phyloP scores from a whole-genome alignment of 2,797 vertebrate genomes.

The Esox lucius region DNA sequence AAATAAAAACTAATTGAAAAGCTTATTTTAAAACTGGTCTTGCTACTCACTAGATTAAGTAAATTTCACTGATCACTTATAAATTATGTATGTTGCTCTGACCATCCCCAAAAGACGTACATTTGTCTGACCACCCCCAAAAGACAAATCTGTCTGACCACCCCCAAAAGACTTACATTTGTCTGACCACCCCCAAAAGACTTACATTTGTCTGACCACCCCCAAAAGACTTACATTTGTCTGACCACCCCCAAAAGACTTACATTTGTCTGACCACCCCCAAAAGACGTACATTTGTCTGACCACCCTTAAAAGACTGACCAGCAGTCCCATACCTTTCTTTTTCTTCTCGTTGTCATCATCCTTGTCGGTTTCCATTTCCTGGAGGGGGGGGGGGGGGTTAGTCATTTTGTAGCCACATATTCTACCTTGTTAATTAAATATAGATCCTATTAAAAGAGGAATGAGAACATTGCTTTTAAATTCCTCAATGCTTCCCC shows the following conservation, averaged over 20 bases:
- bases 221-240: background rate
- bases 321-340: constrained; percentile 56
- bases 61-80: background rate
- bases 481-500: background rate
- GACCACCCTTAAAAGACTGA: background rate
- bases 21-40: background rate
- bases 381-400: constrained; percentile 49
- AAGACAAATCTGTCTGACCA: background rate
- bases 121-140: no score
- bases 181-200: background rate
- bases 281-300: no score
- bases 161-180: background rate
- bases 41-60: background rate
- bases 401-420: background rate
- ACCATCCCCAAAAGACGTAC: background rate
- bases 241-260: background rate
- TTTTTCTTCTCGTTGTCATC: constrained; percentile 85
- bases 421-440: background rate
- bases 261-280: background rate
- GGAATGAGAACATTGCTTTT: background rate
- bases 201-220: background rate
- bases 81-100: background rate
- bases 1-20: background rate
- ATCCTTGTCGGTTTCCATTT: constrained; percentile 85
- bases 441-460: background rate